phyloP scores from a whole-genome alignment of 2,888 invertebrate species.

The Dioctria linearis region DNA sequence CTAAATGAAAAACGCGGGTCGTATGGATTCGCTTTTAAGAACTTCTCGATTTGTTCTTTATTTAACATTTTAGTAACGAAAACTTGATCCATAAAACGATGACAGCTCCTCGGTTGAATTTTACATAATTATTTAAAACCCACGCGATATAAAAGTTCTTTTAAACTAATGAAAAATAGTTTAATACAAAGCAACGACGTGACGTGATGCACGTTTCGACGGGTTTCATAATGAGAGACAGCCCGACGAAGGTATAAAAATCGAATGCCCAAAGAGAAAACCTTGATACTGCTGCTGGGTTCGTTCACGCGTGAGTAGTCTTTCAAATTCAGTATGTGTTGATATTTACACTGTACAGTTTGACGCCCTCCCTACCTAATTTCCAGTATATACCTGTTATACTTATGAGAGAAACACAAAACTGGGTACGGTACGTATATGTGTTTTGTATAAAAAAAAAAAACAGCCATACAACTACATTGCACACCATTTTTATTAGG shows the following conservation, averaged over 20 bases:
- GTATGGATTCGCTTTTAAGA: constrained; percentile 10
- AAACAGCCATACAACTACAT: too few relatives aligned
- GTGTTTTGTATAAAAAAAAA: too few relatives aligned
- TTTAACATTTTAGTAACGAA: constrained; percentile 3
- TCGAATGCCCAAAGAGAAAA: not conserved
- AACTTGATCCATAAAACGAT: not conserved
- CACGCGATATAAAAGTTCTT: not conserved
- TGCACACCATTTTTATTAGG: too few relatives aligned
- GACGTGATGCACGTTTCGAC: not conserved
- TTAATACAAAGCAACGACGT: not conserved
- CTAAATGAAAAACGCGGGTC: constrained; percentile 18
- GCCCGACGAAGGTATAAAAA: not conserved
- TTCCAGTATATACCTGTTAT: too few relatives aligned
- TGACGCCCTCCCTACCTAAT: too few relatives aligned
- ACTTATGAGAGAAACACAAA: too few relatives aligned
- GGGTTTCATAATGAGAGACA: not conserved
- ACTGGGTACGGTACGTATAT: too few relatives aligned
- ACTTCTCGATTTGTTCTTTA: constrained; percentile 20
- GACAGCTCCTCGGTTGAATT: not conserved
- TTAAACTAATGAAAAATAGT: not conserved
- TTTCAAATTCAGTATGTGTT: not conserved
- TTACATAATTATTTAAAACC: not conserved
- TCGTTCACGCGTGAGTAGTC: not conserved
- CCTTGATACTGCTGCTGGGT: not conserved
- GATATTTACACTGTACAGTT: too few relatives aligned